Conservation (phyloP, 1,140 invertebrate genomes). For the Hyphantria cunea region DNA sequence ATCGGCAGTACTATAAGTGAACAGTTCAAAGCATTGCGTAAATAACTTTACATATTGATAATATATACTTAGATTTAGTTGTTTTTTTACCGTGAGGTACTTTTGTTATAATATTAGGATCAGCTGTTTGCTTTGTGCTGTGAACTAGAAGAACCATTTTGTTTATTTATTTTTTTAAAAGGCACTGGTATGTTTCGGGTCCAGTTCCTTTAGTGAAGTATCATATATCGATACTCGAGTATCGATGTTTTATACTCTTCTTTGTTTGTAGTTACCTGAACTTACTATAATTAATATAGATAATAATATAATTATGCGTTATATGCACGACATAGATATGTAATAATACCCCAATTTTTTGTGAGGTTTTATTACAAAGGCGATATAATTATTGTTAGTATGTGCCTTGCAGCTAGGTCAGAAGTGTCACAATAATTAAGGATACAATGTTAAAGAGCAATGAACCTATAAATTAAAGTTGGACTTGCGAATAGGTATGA, state of each 20-base stretch:
- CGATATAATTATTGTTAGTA: no score
- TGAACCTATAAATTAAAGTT: no score
- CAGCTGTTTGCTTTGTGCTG: constrained; percentile 15
- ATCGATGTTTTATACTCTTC: constrained; percentile 17
- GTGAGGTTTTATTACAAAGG: no score
- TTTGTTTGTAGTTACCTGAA: constrained; percentile 10
- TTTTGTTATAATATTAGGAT: constrained; percentile 11
- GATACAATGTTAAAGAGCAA: no score
- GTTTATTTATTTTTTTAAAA: constrained; percentile 17
- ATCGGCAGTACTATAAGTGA: constrained; percentile 6
- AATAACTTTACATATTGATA: constrained; percentile 13
- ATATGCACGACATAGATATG: no score
- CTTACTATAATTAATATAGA: background rate
- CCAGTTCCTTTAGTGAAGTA: constrained; percentile 25
- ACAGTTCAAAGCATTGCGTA: constrained; percentile 12
- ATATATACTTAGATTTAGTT: background rate
- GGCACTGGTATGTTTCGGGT: constrained; percentile 20
- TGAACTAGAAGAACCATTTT: constrained; percentile 6
- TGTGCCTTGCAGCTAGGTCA: no score
- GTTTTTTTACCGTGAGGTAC: background rate
- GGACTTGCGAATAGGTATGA: no score
- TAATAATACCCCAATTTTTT: no score
- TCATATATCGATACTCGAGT: constrained; percentile 9
- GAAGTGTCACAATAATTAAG: no score
- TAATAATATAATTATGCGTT: no score